Percentiles rank a stretch among this genome's conserved stretches.
Evolutionary conservation across 2,113 vertebrate genomes (phyloP).

Genomic region (Glaucomys volans): DNA sequence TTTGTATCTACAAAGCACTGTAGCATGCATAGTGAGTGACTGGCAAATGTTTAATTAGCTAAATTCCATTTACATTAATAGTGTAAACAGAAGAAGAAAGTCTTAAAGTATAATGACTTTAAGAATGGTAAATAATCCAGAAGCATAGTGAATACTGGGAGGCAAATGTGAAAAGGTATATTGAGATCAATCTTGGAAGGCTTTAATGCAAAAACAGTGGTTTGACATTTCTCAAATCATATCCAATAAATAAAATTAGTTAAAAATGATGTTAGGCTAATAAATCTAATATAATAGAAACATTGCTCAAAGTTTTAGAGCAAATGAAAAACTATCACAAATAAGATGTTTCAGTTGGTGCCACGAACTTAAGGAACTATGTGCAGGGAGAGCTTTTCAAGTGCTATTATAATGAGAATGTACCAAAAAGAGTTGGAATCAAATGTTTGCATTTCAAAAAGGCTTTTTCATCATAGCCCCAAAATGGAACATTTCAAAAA

Average conservation of each 20-base stretch:
- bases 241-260: neutral
- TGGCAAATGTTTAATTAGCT: neutral
- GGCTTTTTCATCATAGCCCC: neutral
- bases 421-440: neutral
- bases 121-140: conserved; percentile 5
- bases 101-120: conserved; percentile 9
- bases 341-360: neutral
- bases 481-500: neutral
- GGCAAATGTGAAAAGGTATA: neutral
- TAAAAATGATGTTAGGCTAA: neutral
- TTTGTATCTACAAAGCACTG: neutral
- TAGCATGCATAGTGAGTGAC: neutral
- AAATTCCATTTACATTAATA: conserved; percentile 38
- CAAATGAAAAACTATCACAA: neutral
- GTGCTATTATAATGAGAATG: neutral
- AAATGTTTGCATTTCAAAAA: neutral
- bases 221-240: neutral
- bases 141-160: neutral
- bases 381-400: neutral
- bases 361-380: conserved; percentile 1
- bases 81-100: neutral
- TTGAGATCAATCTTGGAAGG: neutral
- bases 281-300: neutral
- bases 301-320: neutral
- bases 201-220: neutral